A percentile compares a stretch with the other conserved stretches of the same genome.
Evolutionary conservation across 1,140 invertebrate species (phyloP).

Genomic region (Drosophila serrata): DNA sequence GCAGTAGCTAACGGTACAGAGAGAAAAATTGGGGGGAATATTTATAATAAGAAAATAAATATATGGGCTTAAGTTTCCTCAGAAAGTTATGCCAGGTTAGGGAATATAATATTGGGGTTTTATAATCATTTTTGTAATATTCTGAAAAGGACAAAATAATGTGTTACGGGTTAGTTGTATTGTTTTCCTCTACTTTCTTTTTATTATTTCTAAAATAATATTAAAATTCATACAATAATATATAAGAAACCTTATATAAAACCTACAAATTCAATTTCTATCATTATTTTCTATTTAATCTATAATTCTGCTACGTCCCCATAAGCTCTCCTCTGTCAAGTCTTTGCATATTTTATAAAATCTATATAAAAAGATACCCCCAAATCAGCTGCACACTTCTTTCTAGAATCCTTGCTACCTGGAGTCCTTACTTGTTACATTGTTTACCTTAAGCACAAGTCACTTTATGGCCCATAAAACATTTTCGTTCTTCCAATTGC

Average conservation of each 20-base stretch:
- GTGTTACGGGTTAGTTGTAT: background rate
- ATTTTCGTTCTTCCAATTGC: constrained; percentile 10
- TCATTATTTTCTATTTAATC: background rate
- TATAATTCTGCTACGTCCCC: background rate
- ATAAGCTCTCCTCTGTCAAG: background rate
- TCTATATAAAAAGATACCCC: background rate
- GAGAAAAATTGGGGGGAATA: background rate
- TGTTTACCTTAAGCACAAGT: constrained; percentile 23
- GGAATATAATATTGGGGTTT: background rate
- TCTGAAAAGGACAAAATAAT: background rate
- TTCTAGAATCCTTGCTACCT: background rate
- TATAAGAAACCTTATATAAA: background rate
- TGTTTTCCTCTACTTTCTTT: background rate
- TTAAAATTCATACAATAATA: background rate
- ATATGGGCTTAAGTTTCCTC: background rate
- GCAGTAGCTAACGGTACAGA: constrained; percentile 14
- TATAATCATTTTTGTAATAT: background rate
- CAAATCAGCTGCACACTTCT: background rate
- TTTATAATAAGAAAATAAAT: too few species aligned
- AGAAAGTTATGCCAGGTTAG: accelerated
- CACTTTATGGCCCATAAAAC: constrained; percentile 5
- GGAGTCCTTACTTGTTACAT: constrained; percentile 20
- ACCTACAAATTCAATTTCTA: background rate
- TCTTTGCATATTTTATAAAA: background rate
- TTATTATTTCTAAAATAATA: background rate